Conservation (phyloP, 2,888 invertebrate genomes). For the Pollenia angustigena region DNA sequence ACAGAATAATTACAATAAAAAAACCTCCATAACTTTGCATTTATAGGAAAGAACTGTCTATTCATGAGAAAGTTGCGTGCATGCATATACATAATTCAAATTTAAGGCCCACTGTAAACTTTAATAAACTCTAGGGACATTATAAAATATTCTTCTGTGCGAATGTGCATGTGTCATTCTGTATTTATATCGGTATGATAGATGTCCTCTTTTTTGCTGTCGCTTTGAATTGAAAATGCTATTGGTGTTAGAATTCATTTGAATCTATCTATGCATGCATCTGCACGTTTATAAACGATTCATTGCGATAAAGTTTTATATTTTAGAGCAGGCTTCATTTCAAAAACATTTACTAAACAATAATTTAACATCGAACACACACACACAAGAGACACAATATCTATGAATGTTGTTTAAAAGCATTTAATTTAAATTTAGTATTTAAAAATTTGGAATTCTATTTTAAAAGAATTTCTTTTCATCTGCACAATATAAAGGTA, state of each 20-base stretch:
- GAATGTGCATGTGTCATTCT: not conserved
- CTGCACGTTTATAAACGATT: not conserved
- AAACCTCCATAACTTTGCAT: too few relatives aligned
- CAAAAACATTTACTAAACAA: too few relatives aligned
- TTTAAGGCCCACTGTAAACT: conserved; percentile 6
- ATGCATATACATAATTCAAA: too few relatives aligned
- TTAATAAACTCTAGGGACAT: not conserved
- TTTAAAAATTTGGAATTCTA: too few relatives aligned
- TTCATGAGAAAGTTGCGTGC: too few relatives aligned
- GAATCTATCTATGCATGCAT: not conserved
- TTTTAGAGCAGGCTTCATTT: not conserved
- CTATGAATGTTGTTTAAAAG: too few relatives aligned
- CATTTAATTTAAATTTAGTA: too few relatives aligned
- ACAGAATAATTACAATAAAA: too few relatives aligned
- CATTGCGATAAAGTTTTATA: not conserved
- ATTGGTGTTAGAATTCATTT: conserved; percentile 20
- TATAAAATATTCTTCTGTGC: not conserved
- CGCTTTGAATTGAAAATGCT: conserved; percentile 49
- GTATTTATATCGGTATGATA: conserved; percentile 21
- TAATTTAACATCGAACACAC: not conserved
- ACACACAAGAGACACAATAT: not conserved
- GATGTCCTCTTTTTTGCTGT: conserved; percentile 37
- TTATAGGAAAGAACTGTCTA: too few relatives aligned
- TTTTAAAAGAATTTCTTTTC: too few relatives aligned
- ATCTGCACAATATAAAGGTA: not conserved